These are phyloP conservation scores for Chorisops tibialis DNA, from an alignment of 2,888 invertebrate species.

Conservation along the genomic window DNA sequence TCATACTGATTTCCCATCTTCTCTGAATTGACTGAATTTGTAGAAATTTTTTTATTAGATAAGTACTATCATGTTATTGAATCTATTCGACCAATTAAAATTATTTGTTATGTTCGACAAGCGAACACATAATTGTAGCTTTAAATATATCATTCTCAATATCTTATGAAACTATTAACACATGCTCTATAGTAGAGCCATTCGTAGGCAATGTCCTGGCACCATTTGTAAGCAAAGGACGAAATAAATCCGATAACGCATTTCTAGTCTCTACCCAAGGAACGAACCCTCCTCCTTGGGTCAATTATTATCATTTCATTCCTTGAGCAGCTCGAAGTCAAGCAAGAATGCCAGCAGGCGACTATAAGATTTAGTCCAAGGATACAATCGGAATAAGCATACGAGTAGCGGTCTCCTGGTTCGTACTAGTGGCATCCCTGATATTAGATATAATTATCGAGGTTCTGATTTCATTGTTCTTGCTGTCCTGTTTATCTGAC, in stretches of 20 bases:
- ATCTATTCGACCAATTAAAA: too few species aligned
- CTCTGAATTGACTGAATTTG: too few species aligned
- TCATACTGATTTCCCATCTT: too few species aligned
- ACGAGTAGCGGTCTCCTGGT: too few species aligned
- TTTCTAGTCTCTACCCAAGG: not conserved
- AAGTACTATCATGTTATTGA: too few species aligned
- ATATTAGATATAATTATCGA: conserved; percentile 32
- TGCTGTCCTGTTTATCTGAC: conserved; percentile 32
- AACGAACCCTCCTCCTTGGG: not conserved
- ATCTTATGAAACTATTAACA: conserved; percentile 23
- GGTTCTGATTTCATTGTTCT: conserved; percentile 31
- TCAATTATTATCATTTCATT: conserved; percentile 24
- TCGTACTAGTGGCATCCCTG: not conserved
- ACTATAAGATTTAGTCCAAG: conserved; percentile 11
- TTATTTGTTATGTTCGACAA: too few species aligned
- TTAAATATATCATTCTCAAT: not conserved
- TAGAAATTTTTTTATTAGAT: too few species aligned
- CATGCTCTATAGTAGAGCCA: conserved; percentile 6
- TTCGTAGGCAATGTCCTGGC: conserved; percentile 11
- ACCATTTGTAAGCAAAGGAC: not conserved
- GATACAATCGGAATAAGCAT: not conserved
- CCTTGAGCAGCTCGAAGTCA: not conserved
- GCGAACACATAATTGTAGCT: too few species aligned
- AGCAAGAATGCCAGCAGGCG: conserved; percentile 6
- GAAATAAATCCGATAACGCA: conserved; percentile 9